A percentile compares a stretch with the other conserved stretches of the same genome.
These are phyloP conservation scores for Phocoena phocoena DNA, from an alignment of 2,113 vertebrate genomes.

Conservation along the genomic window DNA sequence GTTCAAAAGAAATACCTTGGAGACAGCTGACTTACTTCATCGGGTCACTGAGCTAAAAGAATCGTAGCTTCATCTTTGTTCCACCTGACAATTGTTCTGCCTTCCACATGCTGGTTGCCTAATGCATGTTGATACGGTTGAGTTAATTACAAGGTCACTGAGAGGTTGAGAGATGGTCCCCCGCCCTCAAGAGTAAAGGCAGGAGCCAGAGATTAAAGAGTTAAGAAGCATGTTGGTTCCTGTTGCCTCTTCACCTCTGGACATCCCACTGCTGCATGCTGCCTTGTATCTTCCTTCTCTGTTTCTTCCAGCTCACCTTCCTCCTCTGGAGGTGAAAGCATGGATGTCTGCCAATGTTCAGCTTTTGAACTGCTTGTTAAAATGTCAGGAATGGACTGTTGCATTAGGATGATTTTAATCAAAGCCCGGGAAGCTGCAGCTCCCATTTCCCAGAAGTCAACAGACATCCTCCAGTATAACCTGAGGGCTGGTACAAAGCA, in stretches of 20 bases:
- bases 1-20: background rate
- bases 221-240: background rate
- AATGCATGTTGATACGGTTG: background rate
- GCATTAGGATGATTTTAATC: background rate
- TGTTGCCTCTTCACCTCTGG: fast-evolving
- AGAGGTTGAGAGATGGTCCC: background rate
- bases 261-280: background rate
- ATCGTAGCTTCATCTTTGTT: background rate
- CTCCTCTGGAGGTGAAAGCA: background rate
- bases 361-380: background rate
- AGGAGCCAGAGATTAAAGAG: background rate
- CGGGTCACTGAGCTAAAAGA: background rate
- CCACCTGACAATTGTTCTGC: background rate
- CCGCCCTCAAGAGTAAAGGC: background rate
- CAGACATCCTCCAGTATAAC: background rate
- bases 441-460: background rate
- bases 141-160: background rate
- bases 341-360: background rate
- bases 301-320: background rate
- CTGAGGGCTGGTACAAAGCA: background rate
- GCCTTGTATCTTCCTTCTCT: background rate
- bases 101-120: background rate
- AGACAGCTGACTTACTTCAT: background rate
- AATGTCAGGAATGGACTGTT: background rate
- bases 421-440: background rate